Percentiles rank a stretch among this genome's conserved stretches.
phyloP scores from a whole-genome alignment of 1,140 invertebrate species.

The Lepeophtheirus salmonis region DNA sequence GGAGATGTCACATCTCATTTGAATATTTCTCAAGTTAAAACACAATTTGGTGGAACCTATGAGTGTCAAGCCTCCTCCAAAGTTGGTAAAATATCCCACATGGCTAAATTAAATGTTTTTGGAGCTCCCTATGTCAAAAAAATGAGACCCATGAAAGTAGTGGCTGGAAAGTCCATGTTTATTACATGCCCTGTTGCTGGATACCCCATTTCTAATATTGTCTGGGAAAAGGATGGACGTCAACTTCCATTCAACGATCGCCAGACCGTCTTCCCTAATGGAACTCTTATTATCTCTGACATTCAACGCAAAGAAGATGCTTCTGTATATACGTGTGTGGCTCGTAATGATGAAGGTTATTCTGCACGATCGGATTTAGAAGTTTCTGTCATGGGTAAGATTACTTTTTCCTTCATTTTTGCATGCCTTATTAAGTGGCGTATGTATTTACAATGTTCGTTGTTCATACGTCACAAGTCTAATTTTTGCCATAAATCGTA shows the following conservation, averaged over 20 bases:
- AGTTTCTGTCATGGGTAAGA: slow-evolving; percentile 86
- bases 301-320: slow-evolving; percentile 78
- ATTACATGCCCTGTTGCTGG: slow-evolving; percentile 83
- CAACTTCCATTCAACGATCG: slow-evolving; percentile 80
- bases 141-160: slow-evolving; percentile 84
- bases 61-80: slow-evolving; percentile 76
- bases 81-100: slow-evolving; percentile 66
- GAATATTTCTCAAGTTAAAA: slow-evolving; percentile 74
- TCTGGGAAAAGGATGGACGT: slow-evolving; percentile 65
- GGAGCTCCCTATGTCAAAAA: slow-evolving; percentile 68
- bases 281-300: slow-evolving; percentile 78
- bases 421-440: background rate
- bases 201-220: slow-evolving; percentile 76
- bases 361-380: slow-evolving; percentile 63
- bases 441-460: too few species aligned
- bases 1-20: slow-evolving; percentile 83
- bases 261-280: slow-evolving; percentile 80
- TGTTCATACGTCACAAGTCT: too few species aligned
- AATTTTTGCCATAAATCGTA: too few species aligned
- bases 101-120: slow-evolving; percentile 72
- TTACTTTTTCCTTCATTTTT: slow-evolving; percentile 18
- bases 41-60: slow-evolving; percentile 81
- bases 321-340: slow-evolving; percentile 82
- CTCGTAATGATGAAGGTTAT: slow-evolving; percentile 69
- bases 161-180: slow-evolving; percentile 67